Conservation (phyloP, 2,797 vertebrate species). For the Thalassophryne amazonica region DNA sequence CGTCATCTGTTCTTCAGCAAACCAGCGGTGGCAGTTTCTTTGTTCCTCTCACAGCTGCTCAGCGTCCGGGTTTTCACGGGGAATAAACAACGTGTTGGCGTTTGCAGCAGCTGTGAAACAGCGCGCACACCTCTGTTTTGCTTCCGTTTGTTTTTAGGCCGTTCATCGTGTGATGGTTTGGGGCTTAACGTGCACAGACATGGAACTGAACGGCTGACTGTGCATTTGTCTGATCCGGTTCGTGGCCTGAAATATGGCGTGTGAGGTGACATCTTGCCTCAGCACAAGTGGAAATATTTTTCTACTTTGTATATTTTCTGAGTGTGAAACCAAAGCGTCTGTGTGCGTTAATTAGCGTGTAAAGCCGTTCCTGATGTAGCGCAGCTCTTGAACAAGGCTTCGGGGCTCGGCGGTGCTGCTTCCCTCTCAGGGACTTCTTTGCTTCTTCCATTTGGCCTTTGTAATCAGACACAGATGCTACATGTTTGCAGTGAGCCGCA, state of each 20-base stretch:
- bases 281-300: slow-evolving; percentile 74
- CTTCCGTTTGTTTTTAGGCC: slow-evolving; percentile 47
- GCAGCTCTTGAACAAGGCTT: slow-evolving; percentile 73
- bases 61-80: slow-evolving; percentile 30
- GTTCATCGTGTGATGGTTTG: no score
- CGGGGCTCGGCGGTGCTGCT: slow-evolving; percentile 57
- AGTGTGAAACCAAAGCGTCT: slow-evolving; percentile 63
- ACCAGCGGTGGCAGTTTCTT: slow-evolving; percentile 26
- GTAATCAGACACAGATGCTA: slow-evolving; percentile 91
- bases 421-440: slow-evolving; percentile 50
- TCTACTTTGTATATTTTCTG: slow-evolving; percentile 80
- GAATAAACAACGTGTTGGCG: slow-evolving; percentile 47
- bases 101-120: slow-evolving; percentile 16
- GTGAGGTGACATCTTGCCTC: slow-evolving; percentile 33
- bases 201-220: no score
- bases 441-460: slow-evolving; percentile 88
- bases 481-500: slow-evolving; percentile 82
- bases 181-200: no score
- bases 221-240: no score
- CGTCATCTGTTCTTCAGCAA: slow-evolving; percentile 56
- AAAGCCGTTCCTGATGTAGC: slow-evolving; percentile 77
- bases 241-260: slow-evolving; percentile 20
- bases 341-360: slow-evolving; percentile 73
- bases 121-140: slow-evolving; percentile 40
- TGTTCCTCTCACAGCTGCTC: slow-evolving; percentile 38